Evolutionary conservation across 2,113 vertebrate species (phyloP), one percentile per base, ranked within the genome.

Genomic region (Jacana jacana): DNA sequence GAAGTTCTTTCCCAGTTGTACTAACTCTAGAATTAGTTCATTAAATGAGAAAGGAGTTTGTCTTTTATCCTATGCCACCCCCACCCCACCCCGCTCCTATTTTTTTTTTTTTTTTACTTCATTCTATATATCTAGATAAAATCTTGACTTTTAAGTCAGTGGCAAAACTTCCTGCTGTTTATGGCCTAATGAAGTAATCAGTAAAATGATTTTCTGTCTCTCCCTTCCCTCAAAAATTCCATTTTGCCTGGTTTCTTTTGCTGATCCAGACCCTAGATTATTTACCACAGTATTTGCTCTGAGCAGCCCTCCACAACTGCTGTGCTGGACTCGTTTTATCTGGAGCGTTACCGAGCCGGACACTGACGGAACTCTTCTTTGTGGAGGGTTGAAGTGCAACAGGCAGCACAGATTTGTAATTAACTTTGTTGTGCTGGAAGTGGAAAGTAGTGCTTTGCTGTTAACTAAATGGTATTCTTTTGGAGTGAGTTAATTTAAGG

Each of bases 281-380:
- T 78, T 60, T 81, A 70, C 10, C 22, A 31, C 20, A 44, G 52
- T n/a, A 46, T 72, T 51, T 77, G 60, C 30, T 11, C 33, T 9
- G 23, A 69, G 42, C 31, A 39, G 64, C 24, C 46, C 16, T 39
- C 17, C 33, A 35, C 11, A 84, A 3, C 25, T 75, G 28, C 37
- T 16, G 4, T 46, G n/a, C 30, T 65, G 82, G n/a, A 27, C 20
- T 55, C 19, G 3, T 44, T 52, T 54, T 77, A 24, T 4, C 80
- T 40, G 40, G 20, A 46, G 9, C 48, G 48, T 7, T 3, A 7
- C 5, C 1, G 24, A 55, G 23, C 9, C 1, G 0, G 63, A 46
- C n/a, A 11, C 40, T 37, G 49, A 27, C 1, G 1, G n/a, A 80
- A 8, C 20, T 37, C 23, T 31, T 58, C 35, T 55, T 84, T 52